Evolutionary conservation across 2,888 invertebrate genomes (phyloP).

Genomic region (Cephus spinipes): DNA sequence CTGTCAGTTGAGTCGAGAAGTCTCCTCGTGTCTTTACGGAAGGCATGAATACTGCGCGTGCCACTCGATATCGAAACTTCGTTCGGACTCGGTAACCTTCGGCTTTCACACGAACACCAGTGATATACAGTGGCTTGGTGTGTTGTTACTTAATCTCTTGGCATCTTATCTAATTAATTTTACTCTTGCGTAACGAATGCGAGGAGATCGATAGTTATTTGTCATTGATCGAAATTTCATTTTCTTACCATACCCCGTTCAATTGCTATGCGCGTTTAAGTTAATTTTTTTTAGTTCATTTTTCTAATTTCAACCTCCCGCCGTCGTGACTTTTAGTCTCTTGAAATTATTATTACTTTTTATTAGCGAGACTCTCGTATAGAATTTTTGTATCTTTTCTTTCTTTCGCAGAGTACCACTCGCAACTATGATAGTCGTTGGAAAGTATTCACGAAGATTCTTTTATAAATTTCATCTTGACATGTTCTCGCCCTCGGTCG

Average conservation of each 20-base stretch:
- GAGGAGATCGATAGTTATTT: background rate
- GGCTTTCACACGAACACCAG: background rate
- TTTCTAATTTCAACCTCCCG: background rate
- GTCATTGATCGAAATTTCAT: background rate
- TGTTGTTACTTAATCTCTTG: background rate
- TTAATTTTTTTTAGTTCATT: background rate
- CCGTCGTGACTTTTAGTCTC: background rate
- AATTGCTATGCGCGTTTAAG: background rate
- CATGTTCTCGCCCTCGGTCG: background rate
- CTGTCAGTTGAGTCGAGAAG: background rate
- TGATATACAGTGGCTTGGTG: background rate
- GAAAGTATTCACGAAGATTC: background rate
- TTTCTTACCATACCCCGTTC: background rate
- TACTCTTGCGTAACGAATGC: background rate
- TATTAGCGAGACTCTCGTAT: background rate
- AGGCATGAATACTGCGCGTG: background rate
- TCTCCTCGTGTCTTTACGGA: background rate
- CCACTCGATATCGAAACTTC: background rate
- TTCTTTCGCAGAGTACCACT: background rate
- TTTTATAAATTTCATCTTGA: background rate
- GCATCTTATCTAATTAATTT: background rate
- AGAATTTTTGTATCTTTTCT: background rate
- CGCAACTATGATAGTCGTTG: background rate
- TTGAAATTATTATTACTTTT: background rate
- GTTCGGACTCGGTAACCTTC: background rate